phyloP scores from a whole-genome alignment of 2,797 vertebrate species.

The Typhlichthys subterraneus region DNA sequence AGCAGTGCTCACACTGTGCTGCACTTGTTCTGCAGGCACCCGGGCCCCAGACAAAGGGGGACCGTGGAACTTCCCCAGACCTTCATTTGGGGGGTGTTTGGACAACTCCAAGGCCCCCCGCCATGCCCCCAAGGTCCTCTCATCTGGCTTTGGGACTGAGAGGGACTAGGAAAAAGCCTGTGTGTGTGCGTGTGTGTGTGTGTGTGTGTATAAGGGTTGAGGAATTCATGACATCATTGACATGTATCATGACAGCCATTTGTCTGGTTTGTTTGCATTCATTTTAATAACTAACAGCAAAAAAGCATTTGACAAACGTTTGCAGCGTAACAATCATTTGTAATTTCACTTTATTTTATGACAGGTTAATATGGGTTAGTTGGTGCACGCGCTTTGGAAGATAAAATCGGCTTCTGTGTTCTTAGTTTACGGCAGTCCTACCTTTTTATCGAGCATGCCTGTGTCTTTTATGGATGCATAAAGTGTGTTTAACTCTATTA shows the following conservation, averaged over 20 bases:
- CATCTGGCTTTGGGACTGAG: slow-evolving; percentile 51
- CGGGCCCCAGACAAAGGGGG: slow-evolving; percentile 52
- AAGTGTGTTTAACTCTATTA: slow-evolving; percentile 51
- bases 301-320: not conserved
- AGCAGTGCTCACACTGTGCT: slow-evolving; percentile 63
- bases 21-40: slow-evolving; percentile 73
- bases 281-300: too few species aligned
- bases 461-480: slow-evolving; percentile 60
- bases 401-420: slow-evolving; percentile 30
- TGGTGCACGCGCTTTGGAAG: slow-evolving; percentile 24
- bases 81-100: slow-evolving; percentile 74
- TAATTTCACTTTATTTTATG: slow-evolving; percentile 7
- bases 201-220: slow-evolving; percentile 24
- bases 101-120: slow-evolving; percentile 72
- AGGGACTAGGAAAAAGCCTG: slow-evolving; percentile 37
- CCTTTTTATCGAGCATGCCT: slow-evolving; percentile 54
- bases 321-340: not conserved
- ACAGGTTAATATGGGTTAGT: slow-evolving; percentile 2
- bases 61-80: slow-evolving; percentile 63
- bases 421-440: slow-evolving; percentile 44
- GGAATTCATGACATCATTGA: slow-evolving; percentile 63
- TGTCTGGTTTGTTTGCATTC: slow-evolving; percentile 27
- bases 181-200: slow-evolving; percentile 6
- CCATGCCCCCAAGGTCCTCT: slow-evolving; percentile 55
- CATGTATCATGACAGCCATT: slow-evolving; percentile 40